phyloP scores from a whole-genome alignment of 2,888 invertebrate genomes.

The Acanthococcus lagerstroemiae region DNA sequence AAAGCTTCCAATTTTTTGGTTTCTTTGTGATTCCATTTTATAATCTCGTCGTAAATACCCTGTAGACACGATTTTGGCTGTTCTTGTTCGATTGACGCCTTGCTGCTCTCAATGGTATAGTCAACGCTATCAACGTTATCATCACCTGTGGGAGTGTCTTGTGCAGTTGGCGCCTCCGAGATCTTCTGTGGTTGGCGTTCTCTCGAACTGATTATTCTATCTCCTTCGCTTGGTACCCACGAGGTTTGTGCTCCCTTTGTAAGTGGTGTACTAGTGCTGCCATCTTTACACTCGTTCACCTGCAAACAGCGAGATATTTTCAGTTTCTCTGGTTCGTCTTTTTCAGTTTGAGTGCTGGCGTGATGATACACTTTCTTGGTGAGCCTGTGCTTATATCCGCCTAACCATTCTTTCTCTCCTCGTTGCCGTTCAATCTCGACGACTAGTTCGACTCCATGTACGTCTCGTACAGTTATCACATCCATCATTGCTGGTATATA shows the following conservation, averaged over 20 bases:
- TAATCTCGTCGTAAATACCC: neutral
- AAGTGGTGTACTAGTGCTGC: neutral
- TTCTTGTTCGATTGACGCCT: too few species aligned
- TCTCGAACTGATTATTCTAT: too few species aligned
- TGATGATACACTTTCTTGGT: slow-evolving; percentile 66
- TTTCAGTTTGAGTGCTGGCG: slow-evolving; percentile 58
- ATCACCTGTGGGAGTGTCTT: too few species aligned
- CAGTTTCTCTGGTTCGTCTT: neutral
- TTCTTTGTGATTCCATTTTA: neutral
- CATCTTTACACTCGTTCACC: neutral
- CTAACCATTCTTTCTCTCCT: slow-evolving; percentile 64
- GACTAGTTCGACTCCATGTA: slow-evolving; percentile 41
- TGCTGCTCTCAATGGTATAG: too few species aligned
- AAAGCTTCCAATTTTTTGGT: neutral
- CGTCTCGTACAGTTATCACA: slow-evolving; percentile 48
- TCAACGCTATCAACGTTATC: too few species aligned
- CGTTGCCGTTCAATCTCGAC: slow-evolving; percentile 51
- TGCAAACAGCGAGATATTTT: neutral
- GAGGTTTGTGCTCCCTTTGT: neutral
- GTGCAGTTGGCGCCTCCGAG: too few species aligned
- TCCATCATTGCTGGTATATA: slow-evolving; percentile 42
- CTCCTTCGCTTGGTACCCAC: neutral
- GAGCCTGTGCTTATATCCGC: slow-evolving; percentile 64
- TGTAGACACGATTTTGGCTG: too few species aligned
- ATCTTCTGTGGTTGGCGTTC: too few species aligned